These are phyloP conservation scores for Andrena hattorfiana DNA, from an alignment of 2,888 invertebrate genomes.

Conservation along the genomic window DNA sequence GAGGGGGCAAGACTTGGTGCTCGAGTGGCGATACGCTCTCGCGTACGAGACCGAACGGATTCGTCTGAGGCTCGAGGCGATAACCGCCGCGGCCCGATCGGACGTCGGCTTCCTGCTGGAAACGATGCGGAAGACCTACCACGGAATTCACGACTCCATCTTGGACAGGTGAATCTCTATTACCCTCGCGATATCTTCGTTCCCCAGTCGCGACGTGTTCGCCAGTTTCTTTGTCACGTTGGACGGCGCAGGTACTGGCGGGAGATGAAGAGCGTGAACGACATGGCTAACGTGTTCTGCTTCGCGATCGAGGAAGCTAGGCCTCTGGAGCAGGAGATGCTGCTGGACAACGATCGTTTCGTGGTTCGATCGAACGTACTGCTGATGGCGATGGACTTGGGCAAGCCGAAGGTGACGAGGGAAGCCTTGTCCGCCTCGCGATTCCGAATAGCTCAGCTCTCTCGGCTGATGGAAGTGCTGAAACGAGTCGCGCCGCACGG, in stretches of 20 bases:
- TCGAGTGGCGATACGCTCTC: conserved; percentile 87
- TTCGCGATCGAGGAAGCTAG: conserved; percentile 86
- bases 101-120: conserved; percentile 85
- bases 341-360: conserved; percentile 86
- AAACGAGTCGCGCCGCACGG: conserved; percentile 83
- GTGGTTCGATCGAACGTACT: conserved; percentile 85
- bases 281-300: conserved; percentile 75
- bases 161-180: conserved; percentile 78
- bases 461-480: conserved; percentile 80
- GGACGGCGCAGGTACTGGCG: conserved; percentile 77
- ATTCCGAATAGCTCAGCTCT: conserved; percentile 77
- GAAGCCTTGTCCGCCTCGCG: conserved; percentile 58
- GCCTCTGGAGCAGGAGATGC: conserved; percentile 83
- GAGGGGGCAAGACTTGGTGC: conserved; percentile 75
- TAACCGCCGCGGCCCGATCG: conserved; percentile 84
- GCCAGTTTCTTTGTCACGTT: background rate
- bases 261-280: conserved; percentile 83
- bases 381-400: conserved; percentile 68
- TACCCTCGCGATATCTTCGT: background rate
- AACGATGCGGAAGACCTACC: conserved; percentile 83
- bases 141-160: conserved; percentile 85
- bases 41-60: conserved; percentile 87
- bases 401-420: conserved; percentile 14
- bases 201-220: background rate
- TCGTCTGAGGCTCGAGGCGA: conserved; percentile 84